phyloP scores from a whole-genome alignment of 1,140 invertebrate genomes.

The Cyphomyrmex costatus region DNA sequence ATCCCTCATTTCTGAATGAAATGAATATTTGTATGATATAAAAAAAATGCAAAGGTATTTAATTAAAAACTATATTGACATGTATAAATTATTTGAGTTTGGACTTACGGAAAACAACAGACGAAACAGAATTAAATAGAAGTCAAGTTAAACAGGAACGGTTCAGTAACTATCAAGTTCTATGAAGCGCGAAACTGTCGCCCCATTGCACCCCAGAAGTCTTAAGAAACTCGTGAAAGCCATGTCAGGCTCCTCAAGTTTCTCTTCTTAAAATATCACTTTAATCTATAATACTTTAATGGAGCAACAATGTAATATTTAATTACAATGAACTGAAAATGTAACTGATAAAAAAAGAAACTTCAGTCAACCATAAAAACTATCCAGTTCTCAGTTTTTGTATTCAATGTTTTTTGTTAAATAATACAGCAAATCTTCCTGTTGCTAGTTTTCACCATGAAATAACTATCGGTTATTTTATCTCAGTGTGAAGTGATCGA shows the following conservation, averaged over 20 bases:
- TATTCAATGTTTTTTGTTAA: not conserved
- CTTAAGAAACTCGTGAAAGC: conserved; percentile 26
- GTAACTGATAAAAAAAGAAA: not conserved
- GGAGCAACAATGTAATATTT: not conserved
- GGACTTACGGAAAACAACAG: not conserved
- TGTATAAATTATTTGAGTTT: not conserved
- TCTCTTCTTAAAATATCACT: conserved; percentile 26
- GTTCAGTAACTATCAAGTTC: not conserved
- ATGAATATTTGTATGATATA: not conserved
- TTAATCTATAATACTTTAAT: conserved; percentile 29
- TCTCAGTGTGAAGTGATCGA: conserved; percentile 26
- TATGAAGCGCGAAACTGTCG: conserved; percentile 32
- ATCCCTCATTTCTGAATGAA: not conserved
- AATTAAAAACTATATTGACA: not conserved
- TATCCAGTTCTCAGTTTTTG: not conserved
- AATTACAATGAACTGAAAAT: not conserved
- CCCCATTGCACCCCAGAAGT: not conserved
- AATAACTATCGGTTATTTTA: conserved; percentile 27
- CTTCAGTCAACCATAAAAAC: not conserved
- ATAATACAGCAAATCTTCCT: not conserved
- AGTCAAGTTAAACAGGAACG: conserved; percentile 1
- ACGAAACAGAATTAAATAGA: not conserved
- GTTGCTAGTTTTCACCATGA: not conserved
- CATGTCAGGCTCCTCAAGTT: conserved; percentile 19
- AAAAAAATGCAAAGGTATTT: not conserved